Evolutionary conservation across 2,888 invertebrate genomes (phyloP).

Genomic region (Idaea dimidiata): DNA sequence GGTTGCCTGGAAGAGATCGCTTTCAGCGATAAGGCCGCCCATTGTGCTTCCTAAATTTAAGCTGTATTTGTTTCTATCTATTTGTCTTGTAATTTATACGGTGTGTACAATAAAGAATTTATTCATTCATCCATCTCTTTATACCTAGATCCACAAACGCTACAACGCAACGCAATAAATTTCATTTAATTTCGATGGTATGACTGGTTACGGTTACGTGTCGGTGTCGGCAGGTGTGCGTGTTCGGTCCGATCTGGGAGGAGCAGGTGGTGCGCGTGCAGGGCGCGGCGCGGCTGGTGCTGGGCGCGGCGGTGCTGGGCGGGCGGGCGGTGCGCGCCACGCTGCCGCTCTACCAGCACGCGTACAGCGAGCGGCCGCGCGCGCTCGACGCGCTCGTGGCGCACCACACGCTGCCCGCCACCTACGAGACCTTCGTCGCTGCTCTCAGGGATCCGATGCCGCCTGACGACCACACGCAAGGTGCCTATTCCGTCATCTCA

Average conservation of each 20-base stretch:
- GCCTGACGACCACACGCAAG: slow-evolving; percentile 13
- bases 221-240: too few relatives aligned
- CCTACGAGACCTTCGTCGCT: slow-evolving; percentile 90
- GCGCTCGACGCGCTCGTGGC: slow-evolving; percentile 91
- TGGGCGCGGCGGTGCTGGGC: slow-evolving; percentile 93
- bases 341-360: slow-evolving; percentile 94
- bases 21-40: too few relatives aligned
- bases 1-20: too few relatives aligned
- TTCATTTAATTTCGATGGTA: too few relatives aligned
- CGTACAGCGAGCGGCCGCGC: slow-evolving; percentile 94
- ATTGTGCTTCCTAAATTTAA: too few relatives aligned
- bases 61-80: too few relatives aligned
- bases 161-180: too few relatives aligned
- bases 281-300: slow-evolving; percentile 90
- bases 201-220: too few relatives aligned
- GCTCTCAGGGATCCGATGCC: slow-evolving; percentile 61
- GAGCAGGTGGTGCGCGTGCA: slow-evolving; percentile 85
- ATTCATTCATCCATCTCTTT: too few relatives aligned
- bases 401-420: slow-evolving; percentile 91
- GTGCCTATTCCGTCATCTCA: slow-evolving; percentile 11
- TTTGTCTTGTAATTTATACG: too few relatives aligned
- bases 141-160: too few relatives aligned
- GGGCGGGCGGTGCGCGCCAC: slow-evolving; percentile 95
- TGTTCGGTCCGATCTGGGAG: slow-evolving; percentile 97
- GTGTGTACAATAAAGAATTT: too few relatives aligned